A percentile compares a stretch with the other conserved stretches of the same genome.
These are phyloP conservation scores for Peromyscus nudipes DNA, from an alignment of 2,797 vertebrate species.

Conservation along the genomic window DNA sequence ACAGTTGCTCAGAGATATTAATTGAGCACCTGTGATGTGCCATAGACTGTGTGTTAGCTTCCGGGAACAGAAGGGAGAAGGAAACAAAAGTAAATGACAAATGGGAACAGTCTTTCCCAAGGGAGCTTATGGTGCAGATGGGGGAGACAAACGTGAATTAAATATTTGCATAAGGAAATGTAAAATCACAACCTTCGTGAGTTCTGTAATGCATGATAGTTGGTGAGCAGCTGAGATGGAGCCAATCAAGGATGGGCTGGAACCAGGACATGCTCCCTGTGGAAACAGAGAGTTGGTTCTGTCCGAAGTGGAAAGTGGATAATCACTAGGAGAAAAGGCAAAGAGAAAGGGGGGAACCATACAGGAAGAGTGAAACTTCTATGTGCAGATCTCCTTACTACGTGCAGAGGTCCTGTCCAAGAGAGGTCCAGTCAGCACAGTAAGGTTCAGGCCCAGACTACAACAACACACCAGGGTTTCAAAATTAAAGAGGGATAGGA, in stretches of 20 bases:
- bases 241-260: neutral
- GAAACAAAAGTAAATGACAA: neutral
- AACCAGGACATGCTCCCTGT: neutral
- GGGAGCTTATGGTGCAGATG: neutral
- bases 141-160: neutral
- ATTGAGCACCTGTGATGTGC: neutral
- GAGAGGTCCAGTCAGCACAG: neutral
- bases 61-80: neutral
- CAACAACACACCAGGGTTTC: neutral
- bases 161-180: neutral
- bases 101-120: neutral
- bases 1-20: neutral
- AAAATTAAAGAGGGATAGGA: neutral
- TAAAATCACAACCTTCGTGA: neutral
- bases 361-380: neutral
- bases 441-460: neutral
- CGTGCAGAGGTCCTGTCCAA: neutral
- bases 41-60: neutral
- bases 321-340: neutral
- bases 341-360: neutral
- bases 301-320: neutral
- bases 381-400: rapidly evolving
- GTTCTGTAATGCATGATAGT: neutral
- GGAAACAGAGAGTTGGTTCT: neutral
- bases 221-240: neutral